Evolutionary conservation across 2,113 vertebrate species (phyloP), one percentile per base, ranked within the genome.

Genomic region (Gavia stellata): DNA sequence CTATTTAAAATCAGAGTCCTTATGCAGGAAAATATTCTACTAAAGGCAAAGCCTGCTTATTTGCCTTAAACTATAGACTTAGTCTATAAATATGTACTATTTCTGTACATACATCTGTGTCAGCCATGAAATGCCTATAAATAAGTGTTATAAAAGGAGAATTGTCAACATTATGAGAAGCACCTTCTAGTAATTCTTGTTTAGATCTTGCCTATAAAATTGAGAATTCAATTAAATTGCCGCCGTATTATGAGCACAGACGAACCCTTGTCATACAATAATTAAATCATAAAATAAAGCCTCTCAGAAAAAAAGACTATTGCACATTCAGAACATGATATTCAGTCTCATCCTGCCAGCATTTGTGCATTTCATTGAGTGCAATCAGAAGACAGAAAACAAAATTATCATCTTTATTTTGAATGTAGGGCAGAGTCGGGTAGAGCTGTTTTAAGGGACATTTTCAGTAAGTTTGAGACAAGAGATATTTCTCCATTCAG

Each of bases 1-100:
- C 55, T 75, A 73, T 88, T 87, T 78, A 87, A 96, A 94, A 96
- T 72, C 92, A 74, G 45, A 88, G 87, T 45, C 42, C 79, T 92
- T 66, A 66, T 16, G 73, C 66, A 85, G 86, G 82, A 80, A 86
- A 95, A 90, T 28, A 36, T n/a, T 56, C 75, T 67, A 23, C 66
- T 78, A 33, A 71, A 93, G 56, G 75, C 82, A 82, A 90, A 78
- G 75, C 36, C 70, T 91, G 53, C 42, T 92, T 73, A 78, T 77
- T 80, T 81, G 91, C 63, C 89, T 91, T 95, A 88, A 89, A 77
- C 83, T 58, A 79, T 38, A 95, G 70, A 45, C 20, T 63, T 84
- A 50, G 34, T 79, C 73, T 84, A 92, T 61, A 92, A 93, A 94
- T 80, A 68, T 6, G 33, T 85, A 66, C 81, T 72, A 58, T 86